Base-by-base conservation (phyloP, 30 jellyfish, hydroid and myxozoan genomes). In the Aurelia sp. region DNA sequence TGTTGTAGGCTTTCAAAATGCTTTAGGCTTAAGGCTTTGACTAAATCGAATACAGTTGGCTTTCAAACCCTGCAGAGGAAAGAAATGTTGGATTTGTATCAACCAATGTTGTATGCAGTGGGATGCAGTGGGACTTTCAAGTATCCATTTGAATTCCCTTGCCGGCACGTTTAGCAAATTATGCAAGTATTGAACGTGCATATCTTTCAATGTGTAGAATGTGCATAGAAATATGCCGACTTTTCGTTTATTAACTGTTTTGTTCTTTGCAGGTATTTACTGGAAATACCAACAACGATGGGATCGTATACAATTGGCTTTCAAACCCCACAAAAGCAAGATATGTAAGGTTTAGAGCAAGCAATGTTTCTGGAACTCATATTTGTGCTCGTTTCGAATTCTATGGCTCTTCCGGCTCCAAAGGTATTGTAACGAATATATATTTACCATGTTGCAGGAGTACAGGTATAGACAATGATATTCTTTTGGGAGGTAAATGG, bases 231-330 rank as follows among this genome's bases (percentile, higher is more conserved):
- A 4, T 0, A 44, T 44, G 55, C 15, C 7, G 55, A 44, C 50
- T 44, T 16, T 15, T 22, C n/a, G 13, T 4, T 6, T 18, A 6
- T 6, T 17, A 30, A 31, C 15, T 3, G 21, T 13, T 30, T 73
- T 18, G 31, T 47, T 10, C 16, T 58, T 76, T 55, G 7, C 20
- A 61, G 80, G 84, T 12, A 11, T 81, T 67, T 33, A 81, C 83
- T 55, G 91, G 84, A 12, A 81, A 81, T 38, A 81, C 55, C 1
- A 18, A 81, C 70, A 50, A 81, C 67, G 53, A 0, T 55, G 91
- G 91, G 8, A 81, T 81, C n/a, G 84, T 67, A 3, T 81, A 81
- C 91, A 81, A 81, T 38, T 81, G 91, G 91, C 67, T 81, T 33
- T 15, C 76, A 38, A 57, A 16, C 19, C 91, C 91, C 33, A 55